Base-by-base conservation (phyloP, 2,888 invertebrate genomes). In the Hirudinaria manillensis region DNA sequence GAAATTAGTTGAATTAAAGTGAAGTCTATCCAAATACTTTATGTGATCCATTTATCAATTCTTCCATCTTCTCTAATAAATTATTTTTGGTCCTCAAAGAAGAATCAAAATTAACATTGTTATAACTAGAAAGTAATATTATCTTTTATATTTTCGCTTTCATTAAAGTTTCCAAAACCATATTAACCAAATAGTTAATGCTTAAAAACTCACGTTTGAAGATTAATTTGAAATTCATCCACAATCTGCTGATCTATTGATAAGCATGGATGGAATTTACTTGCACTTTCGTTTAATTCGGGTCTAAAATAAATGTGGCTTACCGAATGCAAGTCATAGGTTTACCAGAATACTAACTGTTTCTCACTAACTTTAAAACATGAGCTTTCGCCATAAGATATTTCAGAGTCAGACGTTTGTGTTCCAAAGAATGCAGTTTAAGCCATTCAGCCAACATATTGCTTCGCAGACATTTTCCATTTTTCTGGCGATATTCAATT, bases 211-310 rank as follows among this genome's bases (percentile, higher is more conserved):
- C 71, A 82, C 80, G 79, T 56, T 74, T 82, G 79, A 7, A 85
- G 80, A 78, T 82, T 83, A 77, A 84, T 85, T 79, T 86, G 85
- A 81, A 85, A 86, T 76, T 85, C 85, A 79, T 84, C 84, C 74
- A 86, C 82, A 80, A 83, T 84, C 70, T 81, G 81, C 3, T 84
- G 82, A 77, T 85, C 85, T 81, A 85, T 85, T 80, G 83, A 82
- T 55, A 86, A 81, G 53, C 85, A 83, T 75, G 84, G 84, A 68
- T 82, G 81, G 19, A 83, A 80, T 78, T 83, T 83, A 4, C 84
- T 84, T 74, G 82, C 83, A 53, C 80, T 80, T 65, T 81, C 80
- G 74, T 85, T 82, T 56, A 56, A 72, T 16, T 75, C 70, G 7
- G 79, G 79, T 45, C 78, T 78, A 70, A 65, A 67, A 24, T 29